Evolutionary conservation across 2,888 invertebrate genomes (phyloP).

Genomic region (Mechanitis messenoides): DNA sequence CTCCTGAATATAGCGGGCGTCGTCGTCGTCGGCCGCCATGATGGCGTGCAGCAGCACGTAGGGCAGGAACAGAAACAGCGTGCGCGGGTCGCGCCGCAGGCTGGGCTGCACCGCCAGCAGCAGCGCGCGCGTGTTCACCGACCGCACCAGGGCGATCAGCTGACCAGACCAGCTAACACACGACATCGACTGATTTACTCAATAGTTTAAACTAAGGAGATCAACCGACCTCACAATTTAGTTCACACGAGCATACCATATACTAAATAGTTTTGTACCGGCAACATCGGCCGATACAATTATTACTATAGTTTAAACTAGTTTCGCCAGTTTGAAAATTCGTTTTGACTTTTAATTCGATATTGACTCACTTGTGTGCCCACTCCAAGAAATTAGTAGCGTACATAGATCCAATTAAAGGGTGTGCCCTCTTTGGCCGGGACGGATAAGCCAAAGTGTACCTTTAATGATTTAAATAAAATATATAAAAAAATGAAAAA

Average conservation of each 20-base stretch:
- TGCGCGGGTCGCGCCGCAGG: slow-evolving; percentile 83
- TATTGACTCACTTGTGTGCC: slow-evolving; percentile 79
- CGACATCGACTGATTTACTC: too few species aligned
- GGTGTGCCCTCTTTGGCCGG: slow-evolving; percentile 72
- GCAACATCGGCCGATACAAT: too few species aligned
- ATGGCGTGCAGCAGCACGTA: slow-evolving; percentile 82
- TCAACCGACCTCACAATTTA: too few species aligned
- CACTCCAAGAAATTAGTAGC: slow-evolving; percentile 83
- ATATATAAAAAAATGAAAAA: slow-evolving; percentile 1
- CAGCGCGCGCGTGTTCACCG: slow-evolving; percentile 77
- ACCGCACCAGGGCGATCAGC: slow-evolving; percentile 78
- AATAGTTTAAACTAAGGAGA: too few species aligned
- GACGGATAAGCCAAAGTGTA: slow-evolving; percentile 67
- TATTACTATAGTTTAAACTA: too few species aligned
- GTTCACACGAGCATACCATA: too few species aligned
- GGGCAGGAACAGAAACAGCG: slow-evolving; percentile 84
- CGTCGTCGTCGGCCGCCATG: slow-evolving; percentile 48
- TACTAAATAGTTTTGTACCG: too few species aligned
- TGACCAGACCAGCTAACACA: slow-evolving; percentile 81
- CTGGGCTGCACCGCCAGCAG: slow-evolving; percentile 84
- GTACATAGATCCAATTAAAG: slow-evolving; percentile 80
- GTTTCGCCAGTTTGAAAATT: too few species aligned
- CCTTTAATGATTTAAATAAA: slow-evolving; percentile 40
- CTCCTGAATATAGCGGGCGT: slow-evolving; percentile 51
- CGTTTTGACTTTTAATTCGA: background rate